A percentile compares a stretch with the other conserved stretches of the same genome.
Conservation (phyloP, 2,797 vertebrate species). For the Taenioides sp. region DNA sequence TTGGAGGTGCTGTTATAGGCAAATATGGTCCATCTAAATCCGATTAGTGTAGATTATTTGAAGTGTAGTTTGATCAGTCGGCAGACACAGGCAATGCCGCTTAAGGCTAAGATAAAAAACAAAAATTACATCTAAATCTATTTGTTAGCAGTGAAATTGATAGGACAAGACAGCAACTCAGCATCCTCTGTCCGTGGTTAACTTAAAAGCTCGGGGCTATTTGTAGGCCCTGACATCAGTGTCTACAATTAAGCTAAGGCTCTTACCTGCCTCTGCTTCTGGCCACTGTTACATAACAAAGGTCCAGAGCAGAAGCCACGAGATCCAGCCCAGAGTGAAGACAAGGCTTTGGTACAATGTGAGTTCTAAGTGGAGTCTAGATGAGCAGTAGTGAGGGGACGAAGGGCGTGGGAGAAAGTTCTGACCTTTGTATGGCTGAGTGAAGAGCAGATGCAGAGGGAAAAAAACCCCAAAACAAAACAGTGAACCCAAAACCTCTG, state of each 20-base stretch:
- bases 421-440: slow-evolving; percentile 22
- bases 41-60: neutral
- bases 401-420: slow-evolving; percentile 24
- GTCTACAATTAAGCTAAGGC: slow-evolving; percentile 74
- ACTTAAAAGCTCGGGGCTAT: slow-evolving; percentile 55
- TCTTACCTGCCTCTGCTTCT: slow-evolving; percentile 69
- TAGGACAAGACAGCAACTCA: slow-evolving; percentile 38
- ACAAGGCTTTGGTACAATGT: slow-evolving; percentile 23
- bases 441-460: neutral
- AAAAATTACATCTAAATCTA: neutral
- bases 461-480: neutral
- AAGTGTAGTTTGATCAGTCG: neutral
- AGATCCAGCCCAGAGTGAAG: slow-evolving; percentile 11
- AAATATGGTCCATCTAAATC: neutral
- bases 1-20: neutral
- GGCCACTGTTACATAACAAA: slow-evolving; percentile 57
- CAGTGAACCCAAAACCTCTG: neutral
- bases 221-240: slow-evolving; percentile 59
- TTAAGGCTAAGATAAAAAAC: neutral
- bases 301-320: slow-evolving; percentile 36
- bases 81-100: neutral
- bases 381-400: slow-evolving; percentile 22
- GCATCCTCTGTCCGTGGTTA: slow-evolving; percentile 36
- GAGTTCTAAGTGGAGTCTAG: slow-evolving; percentile 8
- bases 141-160: slow-evolving; percentile 4